phyloP scores from a whole-genome alignment of 2,797 vertebrate species.

The Heterohyrax brucei region DNA sequence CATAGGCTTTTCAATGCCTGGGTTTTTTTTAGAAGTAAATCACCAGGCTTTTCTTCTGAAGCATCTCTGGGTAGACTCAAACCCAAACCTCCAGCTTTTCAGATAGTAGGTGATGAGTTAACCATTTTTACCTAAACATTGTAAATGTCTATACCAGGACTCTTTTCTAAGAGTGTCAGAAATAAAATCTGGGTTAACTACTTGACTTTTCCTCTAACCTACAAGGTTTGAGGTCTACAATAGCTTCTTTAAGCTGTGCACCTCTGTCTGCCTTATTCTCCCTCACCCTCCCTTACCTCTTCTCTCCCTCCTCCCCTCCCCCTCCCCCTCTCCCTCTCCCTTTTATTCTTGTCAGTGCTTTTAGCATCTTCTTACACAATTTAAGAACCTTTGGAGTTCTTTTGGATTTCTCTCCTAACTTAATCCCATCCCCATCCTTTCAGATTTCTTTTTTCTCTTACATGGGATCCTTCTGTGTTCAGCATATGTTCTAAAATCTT shows the following conservation, averaged over 20 bases:
- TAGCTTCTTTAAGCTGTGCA: neutral
- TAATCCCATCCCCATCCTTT: neutral
- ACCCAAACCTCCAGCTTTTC: neutral
- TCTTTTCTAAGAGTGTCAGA: neutral
- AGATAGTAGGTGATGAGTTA: neutral
- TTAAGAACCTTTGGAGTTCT: neutral
- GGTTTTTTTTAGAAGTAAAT: neutral
- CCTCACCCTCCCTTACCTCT: too few relatives aligned
- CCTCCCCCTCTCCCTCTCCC: too few relatives aligned
- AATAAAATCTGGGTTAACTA: neutral
- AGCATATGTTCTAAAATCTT: constrained; percentile 53
- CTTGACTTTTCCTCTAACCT: neutral
- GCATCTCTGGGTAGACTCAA: neutral
- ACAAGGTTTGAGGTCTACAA: neutral
- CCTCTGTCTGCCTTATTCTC: neutral
- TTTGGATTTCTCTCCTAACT: neutral
- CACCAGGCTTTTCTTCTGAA: neutral
- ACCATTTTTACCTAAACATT: neutral
- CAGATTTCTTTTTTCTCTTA: neutral
- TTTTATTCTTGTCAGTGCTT: neutral
- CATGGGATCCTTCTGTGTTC: constrained; percentile 55
- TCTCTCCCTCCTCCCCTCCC: too few relatives aligned
- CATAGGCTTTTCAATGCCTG: neutral
- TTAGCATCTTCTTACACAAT: neutral
- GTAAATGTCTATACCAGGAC: neutral